These are phyloP conservation scores for Potamarius usumacintae DNA, from an alignment of 2,113 vertebrate genomes.

Conservation along the genomic window DNA sequence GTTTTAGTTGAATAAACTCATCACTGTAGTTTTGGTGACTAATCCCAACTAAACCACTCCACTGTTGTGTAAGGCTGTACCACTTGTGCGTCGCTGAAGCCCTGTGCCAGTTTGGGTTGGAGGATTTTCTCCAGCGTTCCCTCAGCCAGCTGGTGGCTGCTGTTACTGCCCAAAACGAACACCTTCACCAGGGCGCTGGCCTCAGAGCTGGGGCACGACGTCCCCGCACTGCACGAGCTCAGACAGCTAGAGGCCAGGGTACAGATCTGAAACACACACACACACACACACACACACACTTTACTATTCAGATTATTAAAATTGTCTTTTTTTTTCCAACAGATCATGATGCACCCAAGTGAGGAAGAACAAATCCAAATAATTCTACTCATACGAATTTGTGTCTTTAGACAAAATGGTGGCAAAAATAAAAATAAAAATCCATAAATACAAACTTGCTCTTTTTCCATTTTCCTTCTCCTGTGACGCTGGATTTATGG, in stretches of 20 bases:
- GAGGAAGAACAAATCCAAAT: too few relatives aligned
- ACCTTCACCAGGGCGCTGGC: slow-evolving; percentile 70
- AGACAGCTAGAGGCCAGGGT: slow-evolving; percentile 76
- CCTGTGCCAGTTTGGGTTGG: slow-evolving; percentile 78
- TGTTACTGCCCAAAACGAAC: slow-evolving; percentile 82
- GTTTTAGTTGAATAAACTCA: too few relatives aligned
- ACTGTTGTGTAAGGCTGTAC: slow-evolving; percentile 50
- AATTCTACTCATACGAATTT: neutral
- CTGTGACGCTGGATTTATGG: too few relatives aligned
- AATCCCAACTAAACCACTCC: neutral
- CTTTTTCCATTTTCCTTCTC: too few relatives aligned
- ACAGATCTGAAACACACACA: slow-evolving; percentile 70
- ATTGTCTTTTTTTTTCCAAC: neutral
- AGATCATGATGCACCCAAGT: too few relatives aligned
- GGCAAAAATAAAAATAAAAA: too few relatives aligned
- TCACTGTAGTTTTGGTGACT: neutral
- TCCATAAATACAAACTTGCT: too few relatives aligned
- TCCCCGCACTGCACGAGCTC: slow-evolving; percentile 72
- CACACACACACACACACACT: neutral
- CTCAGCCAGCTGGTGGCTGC: slow-evolving; percentile 80
- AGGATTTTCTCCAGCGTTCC: slow-evolving; percentile 81
- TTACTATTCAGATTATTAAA: neutral
- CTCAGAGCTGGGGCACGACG: slow-evolving; percentile 62
- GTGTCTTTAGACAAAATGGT: neutral
- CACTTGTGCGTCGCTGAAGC: slow-evolving; percentile 79